These are phyloP conservation scores for Zaprionus kolodkinae DNA, from an alignment of 1,140 invertebrate genomes.

Conservation along the genomic window DNA sequence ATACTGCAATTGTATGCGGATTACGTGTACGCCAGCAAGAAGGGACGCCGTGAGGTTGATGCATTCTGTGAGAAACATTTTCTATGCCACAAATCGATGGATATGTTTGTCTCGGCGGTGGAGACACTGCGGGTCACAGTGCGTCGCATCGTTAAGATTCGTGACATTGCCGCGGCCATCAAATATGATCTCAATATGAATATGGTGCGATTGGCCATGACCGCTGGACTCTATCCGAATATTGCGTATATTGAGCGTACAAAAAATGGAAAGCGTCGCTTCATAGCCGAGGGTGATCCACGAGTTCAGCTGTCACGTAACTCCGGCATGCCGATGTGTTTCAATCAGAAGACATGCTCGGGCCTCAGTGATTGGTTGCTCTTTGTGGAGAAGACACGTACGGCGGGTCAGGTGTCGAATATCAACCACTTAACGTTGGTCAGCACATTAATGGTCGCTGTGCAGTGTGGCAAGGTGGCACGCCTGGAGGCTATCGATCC, in stretches of 20 bases:
- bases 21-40: conserved; percentile 14
- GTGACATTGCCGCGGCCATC: background rate
- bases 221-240: conserved; percentile 95
- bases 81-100: conserved; percentile 60
- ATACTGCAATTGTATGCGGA: conserved; percentile 86
- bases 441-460: conserved; percentile 39
- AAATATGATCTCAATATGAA: conserved; percentile 90
- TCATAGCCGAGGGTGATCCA: conserved; percentile 40
- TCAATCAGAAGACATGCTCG: background rate
- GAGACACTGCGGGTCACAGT: conserved; percentile 45
- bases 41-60: background rate
- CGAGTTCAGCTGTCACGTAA: conserved; percentile 42
- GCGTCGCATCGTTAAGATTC: conserved; percentile 39
- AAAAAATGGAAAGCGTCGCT: background rate
- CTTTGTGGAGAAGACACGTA: conserved; percentile 50
- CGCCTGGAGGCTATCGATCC: background rate
- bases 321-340: conserved; percentile 30
- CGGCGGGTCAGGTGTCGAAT: background rate
- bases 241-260: conserved; percentile 85
- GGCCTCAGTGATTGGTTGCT: conserved; percentile 43
- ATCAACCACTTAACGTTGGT: conserved; percentile 48
- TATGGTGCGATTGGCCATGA: conserved; percentile 94
- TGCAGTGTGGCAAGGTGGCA: conserved; percentile 44
- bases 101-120: conserved; percentile 65
- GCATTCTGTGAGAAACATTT: conserved; percentile 52